Evolutionary conservation across 2,888 invertebrate genomes (phyloP).

Genomic region (Alsophila aescularia): DNA sequence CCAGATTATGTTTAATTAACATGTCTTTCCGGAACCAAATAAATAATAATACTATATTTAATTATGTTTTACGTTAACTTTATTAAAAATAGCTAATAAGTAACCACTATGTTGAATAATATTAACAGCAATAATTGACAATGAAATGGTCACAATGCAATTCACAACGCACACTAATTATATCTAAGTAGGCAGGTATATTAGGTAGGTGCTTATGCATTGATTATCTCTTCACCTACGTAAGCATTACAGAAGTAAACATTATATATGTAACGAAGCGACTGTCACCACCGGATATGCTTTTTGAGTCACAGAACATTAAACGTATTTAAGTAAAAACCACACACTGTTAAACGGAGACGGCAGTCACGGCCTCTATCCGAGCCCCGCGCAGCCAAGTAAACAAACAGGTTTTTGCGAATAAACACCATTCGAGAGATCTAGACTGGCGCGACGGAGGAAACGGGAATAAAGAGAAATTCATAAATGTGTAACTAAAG

Average conservation of each 20-base stretch:
- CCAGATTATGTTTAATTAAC: no score
- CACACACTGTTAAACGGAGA: slow-evolving; percentile 25
- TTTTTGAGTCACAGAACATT: slow-evolving; percentile 20
- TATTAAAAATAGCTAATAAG: no score
- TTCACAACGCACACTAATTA: not conserved
- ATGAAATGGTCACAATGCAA: no score
- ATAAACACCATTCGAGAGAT: slow-evolving; percentile 47
- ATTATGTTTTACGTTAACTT: no score
- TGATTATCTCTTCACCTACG: slow-evolving; percentile 13
- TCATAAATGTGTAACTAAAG: slow-evolving; percentile 25
- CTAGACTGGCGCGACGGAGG: slow-evolving; percentile 44
- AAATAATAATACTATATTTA: no score
- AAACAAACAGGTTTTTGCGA: slow-evolving; percentile 49
- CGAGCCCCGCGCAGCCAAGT: slow-evolving; percentile 33
- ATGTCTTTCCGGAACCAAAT: no score
- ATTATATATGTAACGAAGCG: slow-evolving; percentile 27
- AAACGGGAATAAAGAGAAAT: slow-evolving; percentile 48
- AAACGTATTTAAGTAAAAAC: no score
- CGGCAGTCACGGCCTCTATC: slow-evolving; percentile 26
- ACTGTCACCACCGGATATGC: slow-evolving; percentile 28
- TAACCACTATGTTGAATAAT: no score
- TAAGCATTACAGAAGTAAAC: slow-evolving; percentile 35
- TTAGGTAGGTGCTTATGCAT: slow-evolving; percentile 2
- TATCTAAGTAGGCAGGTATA: no score
- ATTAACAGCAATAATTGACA: not conserved